Conservation (phyloP, 2,888 invertebrate species). For the Lymantria monacha region DNA sequence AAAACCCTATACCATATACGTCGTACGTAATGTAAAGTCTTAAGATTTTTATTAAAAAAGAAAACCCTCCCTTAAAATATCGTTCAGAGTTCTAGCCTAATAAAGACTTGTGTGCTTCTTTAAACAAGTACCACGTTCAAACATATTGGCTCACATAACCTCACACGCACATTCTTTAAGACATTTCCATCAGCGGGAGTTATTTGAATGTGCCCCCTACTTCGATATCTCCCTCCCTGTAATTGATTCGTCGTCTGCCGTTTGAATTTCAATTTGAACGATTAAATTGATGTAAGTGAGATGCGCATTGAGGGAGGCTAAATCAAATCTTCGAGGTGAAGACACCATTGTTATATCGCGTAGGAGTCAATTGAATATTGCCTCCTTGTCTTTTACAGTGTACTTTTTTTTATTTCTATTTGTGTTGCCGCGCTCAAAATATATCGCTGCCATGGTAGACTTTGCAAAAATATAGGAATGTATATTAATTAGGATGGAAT, state of each 20-base stretch:
- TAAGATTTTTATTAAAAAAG: no score
- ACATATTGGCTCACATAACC: slow-evolving; percentile 72
- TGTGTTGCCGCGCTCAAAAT: no score
- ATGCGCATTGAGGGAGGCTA: slow-evolving; percentile 46
- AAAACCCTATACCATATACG: no score
- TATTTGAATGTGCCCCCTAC: slow-evolving; percentile 63
- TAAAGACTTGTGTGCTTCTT: slow-evolving; percentile 11
- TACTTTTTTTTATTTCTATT: no score
- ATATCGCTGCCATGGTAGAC: no score
- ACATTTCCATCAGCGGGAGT: slow-evolving; percentile 73
- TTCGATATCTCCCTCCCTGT: slow-evolving; percentile 46
- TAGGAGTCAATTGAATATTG: neutral
- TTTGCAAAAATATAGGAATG: no score
- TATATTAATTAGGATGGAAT: no score
- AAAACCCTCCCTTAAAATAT: neutral
- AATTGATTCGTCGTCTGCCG: slow-evolving; percentile 73
- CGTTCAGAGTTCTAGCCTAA: neutral
- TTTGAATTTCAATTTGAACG: slow-evolving; percentile 76
- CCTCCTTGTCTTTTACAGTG: neutral
- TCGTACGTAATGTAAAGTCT: no score
- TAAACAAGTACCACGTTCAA: slow-evolving; percentile 24
- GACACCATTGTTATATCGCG: slow-evolving; percentile 1
- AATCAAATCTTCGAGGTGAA: slow-evolving; percentile 46
- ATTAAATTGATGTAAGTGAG: slow-evolving; percentile 77
- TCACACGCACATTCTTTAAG: slow-evolving; percentile 78